These are phyloP conservation scores for Phataginus tetradactyla DNA, from an alignment of 2,797 vertebrate species.

Conservation along the genomic window DNA sequence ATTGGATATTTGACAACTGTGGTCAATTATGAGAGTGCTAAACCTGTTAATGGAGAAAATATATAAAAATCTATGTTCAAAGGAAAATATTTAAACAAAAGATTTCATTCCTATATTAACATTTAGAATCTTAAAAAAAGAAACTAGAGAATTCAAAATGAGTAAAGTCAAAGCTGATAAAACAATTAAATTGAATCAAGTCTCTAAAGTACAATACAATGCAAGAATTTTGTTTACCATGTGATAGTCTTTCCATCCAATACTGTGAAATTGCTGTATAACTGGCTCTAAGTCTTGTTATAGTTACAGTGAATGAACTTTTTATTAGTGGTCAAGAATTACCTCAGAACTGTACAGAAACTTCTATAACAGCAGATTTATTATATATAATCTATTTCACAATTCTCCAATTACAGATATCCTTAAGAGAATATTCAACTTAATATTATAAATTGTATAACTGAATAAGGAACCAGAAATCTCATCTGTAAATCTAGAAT, in stretches of 20 bases:
- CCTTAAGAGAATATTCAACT: neutral
- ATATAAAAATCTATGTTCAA: neutral
- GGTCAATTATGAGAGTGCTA: neutral
- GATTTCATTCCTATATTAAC: neutral
- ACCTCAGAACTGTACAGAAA: neutral
- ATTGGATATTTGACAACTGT: neutral
- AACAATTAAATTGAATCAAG: neutral
- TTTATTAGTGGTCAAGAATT: constrained; percentile 22
- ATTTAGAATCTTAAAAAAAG: neutral
- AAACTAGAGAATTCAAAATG: neutral
- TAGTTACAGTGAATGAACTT: neutral
- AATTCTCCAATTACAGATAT: neutral
- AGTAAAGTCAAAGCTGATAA: neutral
- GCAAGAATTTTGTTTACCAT: neutral
- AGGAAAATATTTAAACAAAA: neutral
- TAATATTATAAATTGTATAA: neutral
- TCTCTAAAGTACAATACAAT: neutral
- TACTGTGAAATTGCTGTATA: neutral
- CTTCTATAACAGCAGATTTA: neutral
- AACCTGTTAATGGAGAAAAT: neutral
- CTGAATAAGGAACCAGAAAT: neutral
- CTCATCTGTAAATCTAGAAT: neutral
- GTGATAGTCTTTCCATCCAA: neutral
- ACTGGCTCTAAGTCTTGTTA: neutral
- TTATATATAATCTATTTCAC: neutral